Evolutionary conservation across 1,140 invertebrate species (phyloP).

Genomic region (Sminthurinus signatus): DNA sequence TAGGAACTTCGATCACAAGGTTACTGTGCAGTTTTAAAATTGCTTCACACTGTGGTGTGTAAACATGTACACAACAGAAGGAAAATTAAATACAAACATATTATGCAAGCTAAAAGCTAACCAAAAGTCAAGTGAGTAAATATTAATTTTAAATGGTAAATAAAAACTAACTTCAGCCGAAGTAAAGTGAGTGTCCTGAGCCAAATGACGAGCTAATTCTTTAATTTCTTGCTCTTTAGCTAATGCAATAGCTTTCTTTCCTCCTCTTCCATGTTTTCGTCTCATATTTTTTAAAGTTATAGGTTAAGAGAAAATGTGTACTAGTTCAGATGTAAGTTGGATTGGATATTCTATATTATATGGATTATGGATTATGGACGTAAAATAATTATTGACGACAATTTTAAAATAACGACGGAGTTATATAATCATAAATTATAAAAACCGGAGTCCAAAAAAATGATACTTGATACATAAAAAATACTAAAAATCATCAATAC

Average conservation of each 20-base stretch:
- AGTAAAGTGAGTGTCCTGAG: neutral
- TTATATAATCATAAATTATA: too few species aligned
- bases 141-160: neutral
- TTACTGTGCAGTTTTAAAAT: conserved; percentile 10
- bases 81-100: neutral
- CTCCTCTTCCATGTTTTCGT: neutral
- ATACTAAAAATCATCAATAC: too few species aligned
- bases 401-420: too few species aligned
- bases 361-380: too few species aligned
- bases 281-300: too few species aligned
- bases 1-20: neutral
- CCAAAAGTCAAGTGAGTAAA: too few species aligned
- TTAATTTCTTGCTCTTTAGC: conserved; percentile 1
- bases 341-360: too few species aligned
- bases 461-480: too few species aligned
- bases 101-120: neutral
- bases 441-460: too few species aligned
- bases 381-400: too few species aligned
- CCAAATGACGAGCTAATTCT: neutral
- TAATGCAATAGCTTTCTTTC: neutral
- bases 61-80: neutral
- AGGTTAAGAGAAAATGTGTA: too few species aligned
- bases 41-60: conserved; percentile 8
- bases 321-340: too few species aligned
- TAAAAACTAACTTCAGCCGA: neutral